These are phyloP conservation scores for Pogonomyrmex californicus DNA, from an alignment of 1,140 invertebrate genomes.

Conservation along the genomic window DNA sequence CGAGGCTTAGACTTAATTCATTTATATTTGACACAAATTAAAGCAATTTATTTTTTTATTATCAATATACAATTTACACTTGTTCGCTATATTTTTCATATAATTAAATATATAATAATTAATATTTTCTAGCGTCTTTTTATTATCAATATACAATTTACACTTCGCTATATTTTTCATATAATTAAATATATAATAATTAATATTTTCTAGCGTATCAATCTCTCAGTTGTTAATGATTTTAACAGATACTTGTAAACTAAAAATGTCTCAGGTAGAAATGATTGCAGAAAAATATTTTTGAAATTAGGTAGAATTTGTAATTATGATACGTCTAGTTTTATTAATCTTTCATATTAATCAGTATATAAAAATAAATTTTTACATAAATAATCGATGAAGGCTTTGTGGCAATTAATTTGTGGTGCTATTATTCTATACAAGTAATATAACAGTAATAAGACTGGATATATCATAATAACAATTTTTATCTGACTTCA, in stretches of 20 bases:
- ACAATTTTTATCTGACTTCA: background rate
- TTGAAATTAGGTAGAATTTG: no score
- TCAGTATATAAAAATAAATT: background rate
- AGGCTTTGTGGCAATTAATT: background rate
- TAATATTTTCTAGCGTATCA: background rate
- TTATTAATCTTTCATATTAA: no score
- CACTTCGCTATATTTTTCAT: background rate
- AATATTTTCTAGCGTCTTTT: background rate
- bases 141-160: background rate
- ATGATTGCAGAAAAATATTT: no score
- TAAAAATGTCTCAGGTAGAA: no score
- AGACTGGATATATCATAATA: background rate
- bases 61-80: background rate
- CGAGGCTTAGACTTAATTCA: background rate
- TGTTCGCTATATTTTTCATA: background rate
- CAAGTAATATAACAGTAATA: background rate
- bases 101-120: background rate
- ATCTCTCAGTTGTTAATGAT: background rate
- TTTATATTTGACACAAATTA: background rate
- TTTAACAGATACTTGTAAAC: no score
- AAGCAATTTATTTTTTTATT: constrained; percentile 14
- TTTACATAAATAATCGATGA: background rate
- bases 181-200: background rate
- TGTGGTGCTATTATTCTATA: background rate
- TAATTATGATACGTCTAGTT: no score